A percentile compares a stretch with the other conserved stretches of the same genome.
These are phyloP conservation scores for Eudasyphora cyanicolor DNA, from an alignment of 2,888 invertebrate genomes.

Conservation along the genomic window DNA sequence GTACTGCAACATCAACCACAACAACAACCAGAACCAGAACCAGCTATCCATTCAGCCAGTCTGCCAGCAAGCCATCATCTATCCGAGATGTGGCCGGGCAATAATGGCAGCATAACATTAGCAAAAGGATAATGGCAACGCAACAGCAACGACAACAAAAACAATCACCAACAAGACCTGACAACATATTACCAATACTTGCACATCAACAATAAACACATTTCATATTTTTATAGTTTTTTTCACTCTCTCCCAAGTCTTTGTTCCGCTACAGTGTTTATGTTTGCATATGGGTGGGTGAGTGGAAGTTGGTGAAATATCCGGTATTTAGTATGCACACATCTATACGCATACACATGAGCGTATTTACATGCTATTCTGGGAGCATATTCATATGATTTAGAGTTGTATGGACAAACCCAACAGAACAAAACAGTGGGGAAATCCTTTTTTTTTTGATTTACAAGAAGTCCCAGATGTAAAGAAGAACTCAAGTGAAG, in stretches of 20 bases:
- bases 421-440: too few species aligned
- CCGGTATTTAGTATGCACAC: neutral
- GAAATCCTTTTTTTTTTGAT: too few species aligned
- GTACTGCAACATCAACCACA: neutral
- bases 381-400: too few species aligned
- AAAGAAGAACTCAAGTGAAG: too few species aligned
- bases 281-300: neutral
- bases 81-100: neutral
- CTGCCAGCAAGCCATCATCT: neutral
- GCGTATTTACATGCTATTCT: too few species aligned
- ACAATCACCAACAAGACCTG: neutral
- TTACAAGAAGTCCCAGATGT: too few species aligned
- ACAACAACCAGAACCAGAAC: neutral
- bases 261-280: neutral
- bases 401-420: too few species aligned
- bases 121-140: constrained; percentile 2
- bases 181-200: neutral
- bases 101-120: constrained; percentile 3
- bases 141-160: neutral
- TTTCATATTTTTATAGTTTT: constrained; percentile 1
- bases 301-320: neutral
- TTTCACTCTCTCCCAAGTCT: too few species aligned
- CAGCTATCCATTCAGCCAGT: too few species aligned
- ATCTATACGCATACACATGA: too few species aligned
- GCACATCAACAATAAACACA: neutral